These are phyloP conservation scores for Scaptomyza hsui DNA, from an alignment of 1,140 invertebrate species.

Conservation along the genomic window DNA sequence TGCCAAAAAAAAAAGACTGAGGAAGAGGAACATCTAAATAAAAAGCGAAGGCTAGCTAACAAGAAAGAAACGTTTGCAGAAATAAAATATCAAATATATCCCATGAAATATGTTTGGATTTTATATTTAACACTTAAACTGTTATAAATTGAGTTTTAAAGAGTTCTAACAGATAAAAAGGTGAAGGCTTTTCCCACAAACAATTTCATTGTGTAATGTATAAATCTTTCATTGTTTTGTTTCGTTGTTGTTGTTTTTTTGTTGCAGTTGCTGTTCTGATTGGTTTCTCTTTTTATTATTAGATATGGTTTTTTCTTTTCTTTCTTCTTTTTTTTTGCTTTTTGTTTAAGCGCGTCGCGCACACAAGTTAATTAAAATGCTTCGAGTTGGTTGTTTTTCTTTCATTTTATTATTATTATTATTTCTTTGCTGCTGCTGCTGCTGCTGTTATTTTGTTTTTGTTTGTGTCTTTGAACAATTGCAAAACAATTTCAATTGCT, in stretches of 20 bases:
- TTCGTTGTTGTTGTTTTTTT: constrained; percentile 28
- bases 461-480: constrained; percentile 58
- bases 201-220: constrained; percentile 12
- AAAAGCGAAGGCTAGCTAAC: constrained; percentile 35
- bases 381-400: constrained; percentile 48
- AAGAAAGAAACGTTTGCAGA: constrained; percentile 11
- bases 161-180: constrained; percentile 29
- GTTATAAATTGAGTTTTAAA: constrained; percentile 20
- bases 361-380: constrained; percentile 74
- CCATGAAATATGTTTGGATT: neutral
- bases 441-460: constrained; percentile 1
- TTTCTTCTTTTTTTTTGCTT: constrained; percentile 24
- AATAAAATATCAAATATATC: constrained; percentile 1
- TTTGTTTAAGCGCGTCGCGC: constrained; percentile 26
- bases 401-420: constrained; percentile 39
- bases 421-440: neutral
- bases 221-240: constrained; percentile 14
- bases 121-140: neutral
- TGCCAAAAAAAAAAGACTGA: constrained; percentile 41
- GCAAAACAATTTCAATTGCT: constrained; percentile 70
- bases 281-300: constrained; percentile 15
- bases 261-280: constrained; percentile 22
- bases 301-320: constrained; percentile 19
- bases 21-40: constrained; percentile 17
- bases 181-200: constrained; percentile 37